A percentile compares a stretch with the other conserved stretches of the same genome.
These are phyloP conservation scores for Euwallacea similis DNA, from an alignment of 1,140 invertebrate species.

Conservation along the genomic window DNA sequence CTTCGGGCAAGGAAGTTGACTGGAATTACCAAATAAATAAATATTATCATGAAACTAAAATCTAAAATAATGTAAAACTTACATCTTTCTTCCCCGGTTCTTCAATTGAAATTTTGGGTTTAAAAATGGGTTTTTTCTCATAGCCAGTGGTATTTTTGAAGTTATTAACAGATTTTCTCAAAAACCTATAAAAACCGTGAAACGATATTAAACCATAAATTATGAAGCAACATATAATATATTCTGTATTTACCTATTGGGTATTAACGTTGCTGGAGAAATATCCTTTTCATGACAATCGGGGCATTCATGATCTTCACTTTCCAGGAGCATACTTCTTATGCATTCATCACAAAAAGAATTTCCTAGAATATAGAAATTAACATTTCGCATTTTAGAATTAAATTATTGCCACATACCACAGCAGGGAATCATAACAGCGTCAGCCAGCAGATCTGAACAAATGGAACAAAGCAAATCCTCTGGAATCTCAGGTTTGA, in stretches of 20 bases:
- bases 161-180: constrained; percentile 82
- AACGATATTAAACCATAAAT: not conserved
- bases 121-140: constrained; percentile 53
- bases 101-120: constrained; percentile 32
- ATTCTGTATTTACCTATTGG: constrained; percentile 62
- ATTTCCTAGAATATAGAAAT: constrained; percentile 56
- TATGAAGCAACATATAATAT: not conserved
- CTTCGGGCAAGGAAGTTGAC: constrained; percentile 23
- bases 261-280: constrained; percentile 89
- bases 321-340: constrained; percentile 82
- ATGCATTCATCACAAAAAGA: constrained; percentile 99
- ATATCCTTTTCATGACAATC: constrained; percentile 91
- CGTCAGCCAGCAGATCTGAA: constrained; percentile 90
- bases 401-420: constrained; percentile 56
- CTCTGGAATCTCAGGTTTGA: constrained; percentile 81
- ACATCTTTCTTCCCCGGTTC: constrained; percentile 18
- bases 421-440: constrained; percentile 96
- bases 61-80: constrained; percentile 7
- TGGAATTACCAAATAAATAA: constrained; percentile 13
- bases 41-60: constrained; percentile 1
- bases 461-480: constrained; percentile 91
- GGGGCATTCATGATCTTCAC: constrained; percentile 93
- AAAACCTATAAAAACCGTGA: constrained; percentile 61
- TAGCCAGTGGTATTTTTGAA: constrained; percentile 92
- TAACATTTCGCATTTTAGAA: not conserved